These are phyloP conservation scores for Cecidostiba fungosa DNA, from an alignment of 2,888 invertebrate genomes.

Conservation along the genomic window DNA sequence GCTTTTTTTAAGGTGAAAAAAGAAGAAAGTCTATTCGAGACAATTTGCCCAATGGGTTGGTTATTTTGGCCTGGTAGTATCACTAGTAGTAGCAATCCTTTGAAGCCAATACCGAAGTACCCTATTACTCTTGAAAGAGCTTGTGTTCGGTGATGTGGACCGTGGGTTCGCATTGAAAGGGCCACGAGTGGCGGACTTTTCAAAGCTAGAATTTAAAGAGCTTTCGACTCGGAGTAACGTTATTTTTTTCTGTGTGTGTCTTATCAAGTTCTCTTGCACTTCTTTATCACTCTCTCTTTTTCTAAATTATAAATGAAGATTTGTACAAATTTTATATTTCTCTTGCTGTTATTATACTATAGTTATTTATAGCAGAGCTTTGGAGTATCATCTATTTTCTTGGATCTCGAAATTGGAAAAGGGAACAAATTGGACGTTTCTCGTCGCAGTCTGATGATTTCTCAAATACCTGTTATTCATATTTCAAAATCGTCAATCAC, in stretches of 20 bases:
- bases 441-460: background rate
- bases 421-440: background rate
- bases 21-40: background rate
- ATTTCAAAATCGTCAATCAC: background rate
- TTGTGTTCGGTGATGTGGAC: conserved; percentile 18
- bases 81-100: conserved; percentile 24
- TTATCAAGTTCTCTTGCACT: conserved; percentile 4
- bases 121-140: conserved; percentile 43
- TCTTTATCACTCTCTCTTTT: background rate
- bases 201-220: conserved; percentile 39
- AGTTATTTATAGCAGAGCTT: background rate
- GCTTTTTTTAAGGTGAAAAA: background rate
- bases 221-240: conserved; percentile 10
- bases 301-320: background rate
- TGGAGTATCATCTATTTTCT: background rate
- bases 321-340: background rate
- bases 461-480: background rate
- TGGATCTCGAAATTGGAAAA: background rate
- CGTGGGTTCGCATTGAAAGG: conserved; percentile 34
- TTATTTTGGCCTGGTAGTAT: conserved; percentile 29
- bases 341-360: background rate
- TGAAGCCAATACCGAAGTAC: conserved; percentile 31
- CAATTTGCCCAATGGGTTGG: conserved; percentile 5
- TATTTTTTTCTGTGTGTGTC: background rate
- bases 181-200: conserved; percentile 15